phyloP scores from a whole-genome alignment of 2,888 invertebrate species.

The Hirtodrosophila trivittata region DNA sequence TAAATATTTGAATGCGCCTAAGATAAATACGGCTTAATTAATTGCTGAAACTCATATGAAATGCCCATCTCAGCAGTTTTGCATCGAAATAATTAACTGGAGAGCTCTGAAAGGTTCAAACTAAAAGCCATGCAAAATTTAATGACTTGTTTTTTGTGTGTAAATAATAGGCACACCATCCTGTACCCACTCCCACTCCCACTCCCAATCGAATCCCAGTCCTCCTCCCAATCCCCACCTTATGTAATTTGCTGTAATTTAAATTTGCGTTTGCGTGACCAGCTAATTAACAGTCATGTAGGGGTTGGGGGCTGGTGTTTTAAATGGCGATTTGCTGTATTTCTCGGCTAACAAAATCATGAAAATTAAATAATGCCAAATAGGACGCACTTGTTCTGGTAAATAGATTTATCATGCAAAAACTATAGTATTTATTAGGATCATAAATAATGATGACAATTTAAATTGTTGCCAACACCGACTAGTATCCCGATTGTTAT shows the following conservation, averaged over 20 bases:
- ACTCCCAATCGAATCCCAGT: no score
- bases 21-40: constrained; percentile 8
- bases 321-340: constrained; percentile 2
- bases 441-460: no score
- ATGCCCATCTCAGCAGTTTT: background rate
- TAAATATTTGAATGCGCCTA: constrained; percentile 1
- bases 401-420: constrained; percentile 18
- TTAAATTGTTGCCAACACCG: no score
- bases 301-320: background rate
- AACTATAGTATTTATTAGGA: constrained; percentile 8
- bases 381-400: background rate
- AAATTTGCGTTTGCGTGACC: constrained; percentile 1
- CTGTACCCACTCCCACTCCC: background rate
- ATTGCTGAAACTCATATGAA: background rate
- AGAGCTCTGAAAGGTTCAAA: background rate
- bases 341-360: constrained; percentile 2
- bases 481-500: no score
- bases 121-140: background rate
- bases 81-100: constrained; percentile 5
- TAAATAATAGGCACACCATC: background rate
- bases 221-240: background rate
- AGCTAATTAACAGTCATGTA: constrained; percentile 25
- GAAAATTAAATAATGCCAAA: constrained; percentile 24
- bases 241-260: background rate
- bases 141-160: constrained; percentile 11